These are phyloP conservation scores for Jacana jacana DNA, from an alignment of 2,113 vertebrate species.

Conservation along the genomic window DNA sequence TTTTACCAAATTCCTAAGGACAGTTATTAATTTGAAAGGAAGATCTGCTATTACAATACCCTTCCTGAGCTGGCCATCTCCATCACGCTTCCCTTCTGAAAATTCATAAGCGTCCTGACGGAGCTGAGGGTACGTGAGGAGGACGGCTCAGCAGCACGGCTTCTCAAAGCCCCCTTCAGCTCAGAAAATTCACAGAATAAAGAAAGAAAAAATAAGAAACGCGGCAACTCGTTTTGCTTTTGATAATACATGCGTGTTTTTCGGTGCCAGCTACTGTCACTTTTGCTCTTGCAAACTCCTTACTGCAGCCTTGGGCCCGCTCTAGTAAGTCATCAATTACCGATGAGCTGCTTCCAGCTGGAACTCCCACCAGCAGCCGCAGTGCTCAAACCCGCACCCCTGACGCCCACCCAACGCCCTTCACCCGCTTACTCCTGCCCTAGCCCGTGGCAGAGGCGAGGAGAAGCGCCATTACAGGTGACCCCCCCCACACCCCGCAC, in stretches of 20 bases:
- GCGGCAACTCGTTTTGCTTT: not conserved
- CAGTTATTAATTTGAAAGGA: not conserved
- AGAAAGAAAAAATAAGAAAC: not conserved
- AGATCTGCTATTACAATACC: not conserved
- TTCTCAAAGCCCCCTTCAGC: not conserved
- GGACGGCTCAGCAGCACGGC: not conserved
- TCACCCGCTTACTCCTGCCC: not conserved
- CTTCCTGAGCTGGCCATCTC: not conserved
- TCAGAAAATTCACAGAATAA: not conserved
- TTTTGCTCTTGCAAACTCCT: not conserved
- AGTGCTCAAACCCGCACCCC: accelerated
- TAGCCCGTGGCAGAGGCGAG: accelerated
- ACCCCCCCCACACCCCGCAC: not conserved
- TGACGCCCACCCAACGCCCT: accelerated
- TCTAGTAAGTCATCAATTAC: accelerated
- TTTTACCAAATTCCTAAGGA: not conserved
- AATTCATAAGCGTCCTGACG: not conserved
- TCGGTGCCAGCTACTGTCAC: not conserved
- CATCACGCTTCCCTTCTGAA: not conserved
- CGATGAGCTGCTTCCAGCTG: not conserved
- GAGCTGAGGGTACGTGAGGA: not conserved
- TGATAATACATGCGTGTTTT: accelerated
- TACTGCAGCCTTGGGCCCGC: accelerated
- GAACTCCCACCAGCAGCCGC: not conserved
- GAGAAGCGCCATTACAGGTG: too few species aligned